Evolutionary conservation across 2,888 invertebrate genomes (phyloP).

Genomic region (Athrips mouffetella): DNA sequence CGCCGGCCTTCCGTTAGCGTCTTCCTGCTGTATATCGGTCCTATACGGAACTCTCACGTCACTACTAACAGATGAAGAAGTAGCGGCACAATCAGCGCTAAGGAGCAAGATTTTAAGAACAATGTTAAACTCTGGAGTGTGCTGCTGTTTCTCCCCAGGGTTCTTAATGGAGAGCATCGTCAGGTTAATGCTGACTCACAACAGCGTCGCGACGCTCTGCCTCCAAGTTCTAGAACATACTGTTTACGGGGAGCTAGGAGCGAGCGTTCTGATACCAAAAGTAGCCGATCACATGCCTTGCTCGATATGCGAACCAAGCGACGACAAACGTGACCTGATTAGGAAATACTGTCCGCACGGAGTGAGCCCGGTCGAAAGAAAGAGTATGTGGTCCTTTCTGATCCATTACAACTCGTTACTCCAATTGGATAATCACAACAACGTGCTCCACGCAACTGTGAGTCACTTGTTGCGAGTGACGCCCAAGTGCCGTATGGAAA

Average conservation of each 20-base stretch:
- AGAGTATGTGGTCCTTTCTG: slow-evolving; percentile 76
- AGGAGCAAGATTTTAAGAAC: slow-evolving; percentile 72
- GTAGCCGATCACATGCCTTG: slow-evolving; percentile 65
- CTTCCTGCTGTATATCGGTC: slow-evolving; percentile 77
- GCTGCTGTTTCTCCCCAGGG: slow-evolving; percentile 80
- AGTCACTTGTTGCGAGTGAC: slow-evolving; percentile 79
- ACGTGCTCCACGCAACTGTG: slow-evolving; percentile 76
- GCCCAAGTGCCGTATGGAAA: slow-evolving; percentile 71
- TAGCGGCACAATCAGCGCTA: slow-evolving; percentile 54
- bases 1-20: slow-evolving; percentile 53
- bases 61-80: slow-evolving; percentile 63
- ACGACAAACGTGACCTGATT: slow-evolving; percentile 41
- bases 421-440: slow-evolving; percentile 71
- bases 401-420: slow-evolving; percentile 78
- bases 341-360: slow-evolving; percentile 51
- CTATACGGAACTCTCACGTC: slow-evolving; percentile 75
- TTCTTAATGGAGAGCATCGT: slow-evolving; percentile 70
- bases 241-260: slow-evolving; percentile 79
- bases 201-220: slow-evolving; percentile 54
- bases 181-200: slow-evolving; percentile 63
- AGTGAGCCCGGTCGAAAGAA: slow-evolving; percentile 49
- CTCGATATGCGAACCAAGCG: slow-evolving; percentile 58
- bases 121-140: slow-evolving; percentile 78
- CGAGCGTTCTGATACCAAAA: slow-evolving; percentile 50
- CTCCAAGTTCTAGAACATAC: slow-evolving; percentile 77